These are phyloP conservation scores for Psittacara wagleri DNA, from an alignment of 2,113 vertebrate genomes.

Conservation along the genomic window DNA sequence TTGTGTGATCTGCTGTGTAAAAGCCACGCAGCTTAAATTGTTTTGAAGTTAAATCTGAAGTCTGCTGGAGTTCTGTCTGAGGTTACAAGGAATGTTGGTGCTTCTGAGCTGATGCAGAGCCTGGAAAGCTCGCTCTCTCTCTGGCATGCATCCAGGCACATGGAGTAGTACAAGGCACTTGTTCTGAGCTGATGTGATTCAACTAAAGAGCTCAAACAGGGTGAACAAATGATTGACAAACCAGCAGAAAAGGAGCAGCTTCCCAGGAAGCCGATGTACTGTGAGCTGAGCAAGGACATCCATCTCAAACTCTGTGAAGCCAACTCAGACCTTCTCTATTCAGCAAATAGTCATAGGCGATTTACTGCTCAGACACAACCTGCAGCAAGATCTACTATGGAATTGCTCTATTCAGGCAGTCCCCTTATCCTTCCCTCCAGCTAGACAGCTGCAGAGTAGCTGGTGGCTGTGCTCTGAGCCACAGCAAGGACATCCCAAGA, in stretches of 20 bases:
- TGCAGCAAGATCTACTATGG: not conserved
- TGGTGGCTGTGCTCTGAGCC: not conserved
- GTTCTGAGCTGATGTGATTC: not conserved
- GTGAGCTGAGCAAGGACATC: not conserved
- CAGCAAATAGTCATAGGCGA: not conserved
- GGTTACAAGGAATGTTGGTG: not conserved
- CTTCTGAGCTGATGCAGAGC: not conserved
- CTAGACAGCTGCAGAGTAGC: not conserved
- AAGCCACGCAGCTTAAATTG: not conserved
- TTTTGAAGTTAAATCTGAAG: not conserved
- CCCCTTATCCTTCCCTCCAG: not conserved
- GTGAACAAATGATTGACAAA: not conserved
- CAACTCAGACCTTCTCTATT: not conserved
- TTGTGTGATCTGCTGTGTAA: not conserved
- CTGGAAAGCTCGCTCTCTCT: not conserved
- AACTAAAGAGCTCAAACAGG: not conserved
- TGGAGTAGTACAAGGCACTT: not conserved
- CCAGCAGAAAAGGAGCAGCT: not conserved
- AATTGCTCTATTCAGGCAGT: not conserved
- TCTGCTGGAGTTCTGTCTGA: not conserved
- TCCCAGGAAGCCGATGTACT: not conserved
- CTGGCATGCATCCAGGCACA: not conserved
- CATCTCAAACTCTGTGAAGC: not conserved
- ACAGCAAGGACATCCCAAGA: constrained; percentile 49
- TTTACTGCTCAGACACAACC: not conserved